Base-by-base conservation (phyloP, 2,113 vertebrate genomes). In the Phocoena phocoena region DNA sequence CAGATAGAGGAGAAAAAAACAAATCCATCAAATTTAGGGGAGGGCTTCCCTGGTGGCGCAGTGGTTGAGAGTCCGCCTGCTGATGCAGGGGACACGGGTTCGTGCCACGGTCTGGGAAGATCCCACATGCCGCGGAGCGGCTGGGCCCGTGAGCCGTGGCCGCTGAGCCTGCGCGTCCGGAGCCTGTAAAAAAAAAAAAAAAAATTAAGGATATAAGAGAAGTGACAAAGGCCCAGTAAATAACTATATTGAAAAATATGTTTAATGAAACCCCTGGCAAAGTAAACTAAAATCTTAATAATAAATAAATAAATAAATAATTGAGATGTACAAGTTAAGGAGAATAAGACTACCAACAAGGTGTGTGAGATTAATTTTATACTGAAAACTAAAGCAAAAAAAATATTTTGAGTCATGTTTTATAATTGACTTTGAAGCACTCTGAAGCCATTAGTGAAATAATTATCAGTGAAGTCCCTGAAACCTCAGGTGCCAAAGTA, bases 231-330 rank as follows among this genome's bases (percentile, higher is more conserved):
- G 17, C 17, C 38, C 38, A 67, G 50, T 94, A 84, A 84, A 15
- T 81, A 96, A 70, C 74, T 90, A 77, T 82, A 76, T 76, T 93
- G 53, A 95, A 88, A 93, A 90, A 90, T 65, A 70, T 2, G 70
- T n/a, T 92, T 92, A 83, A 28, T 96, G 87, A 94, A 96, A 90
- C 21, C n/a, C n/a, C 81, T 89, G 55, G 17, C 88, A 94, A 90
- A 88, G 77, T 71, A 76, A 93, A 70, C 76, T 58, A 63, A 83
- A 80, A 8, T 97, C 38, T 71, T 94, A 44, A 41, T 82, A 67
- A 62, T 63, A 97, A 90, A 88, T 53, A 94, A 80, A 31, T 6
- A 74, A 63, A 79, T 65, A 50, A 55, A 53, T 3, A 63, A 70
- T 23, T 82, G 3, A 80, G 20, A 41, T 92, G 47, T 85, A 68